Base-by-base conservation (phyloP, 2,113 vertebrate species). In the Oreocharis arfaki region DNA sequence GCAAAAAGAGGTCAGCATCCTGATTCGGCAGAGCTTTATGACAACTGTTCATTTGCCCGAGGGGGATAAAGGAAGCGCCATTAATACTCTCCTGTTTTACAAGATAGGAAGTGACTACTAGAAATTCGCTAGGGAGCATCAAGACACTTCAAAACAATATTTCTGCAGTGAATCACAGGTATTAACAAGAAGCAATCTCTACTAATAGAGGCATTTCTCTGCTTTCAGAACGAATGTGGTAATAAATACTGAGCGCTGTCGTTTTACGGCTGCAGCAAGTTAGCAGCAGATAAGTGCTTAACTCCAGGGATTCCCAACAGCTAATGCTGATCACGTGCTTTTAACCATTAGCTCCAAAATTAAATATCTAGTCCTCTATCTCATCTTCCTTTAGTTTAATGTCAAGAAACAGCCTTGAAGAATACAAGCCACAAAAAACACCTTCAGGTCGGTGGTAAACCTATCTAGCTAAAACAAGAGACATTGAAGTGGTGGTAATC, bases 1-100 rank as follows among this genome's bases (percentile, higher is more conserved):
- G 82, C 47, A 92, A 95, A 75, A 97, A 78, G 78, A 89, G 95
- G 95, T 91, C 95, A 97, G 70, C 37, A 71, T 87, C 71, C 47
- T 80, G 76, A 90, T 94, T 81, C 39, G 5, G 71, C 46, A 90
- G 70, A 87, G 82, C 89, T 96, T 89, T 91, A 92, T 47, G 77
- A 76, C 67, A 96, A 96, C 64, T 41, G 44, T 49, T 76, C 75
- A 44, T 77, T 87, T 95, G 90, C 95, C 90, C 50, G 78, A 91
- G 57, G 56, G 42, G 60, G 33, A 91, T 83, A 92, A 91, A 86
- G 82, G 74, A 95, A 96, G 82, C 1, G 0, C 67, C 78, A 77
- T 76, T 83, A 94, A 95, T 85, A 94, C 26, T 69, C 59, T 63
- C 49, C 52, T 65, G 27, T 35, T 94, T 70, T 87, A 91, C 44